A percentile compares a stretch with the other conserved stretches of the same genome.
These are phyloP conservation scores for Rhynchopsitta pachyrhyncha DNA, from an alignment of 2,113 vertebrate species.

Conservation along the genomic window DNA sequence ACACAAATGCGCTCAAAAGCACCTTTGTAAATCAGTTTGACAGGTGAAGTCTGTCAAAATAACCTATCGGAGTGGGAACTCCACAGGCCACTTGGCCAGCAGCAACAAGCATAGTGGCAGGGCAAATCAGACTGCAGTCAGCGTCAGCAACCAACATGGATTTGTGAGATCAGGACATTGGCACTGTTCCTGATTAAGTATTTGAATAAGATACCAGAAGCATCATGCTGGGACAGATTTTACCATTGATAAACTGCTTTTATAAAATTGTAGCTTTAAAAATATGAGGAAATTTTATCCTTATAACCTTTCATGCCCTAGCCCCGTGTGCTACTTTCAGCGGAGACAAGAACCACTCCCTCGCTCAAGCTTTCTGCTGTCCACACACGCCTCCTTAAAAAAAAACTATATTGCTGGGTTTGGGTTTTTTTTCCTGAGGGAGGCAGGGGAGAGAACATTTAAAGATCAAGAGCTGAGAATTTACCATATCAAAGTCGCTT, in stretches of 20 bases:
- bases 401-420: not conserved
- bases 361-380: not conserved
- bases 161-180: not conserved
- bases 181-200: not conserved
- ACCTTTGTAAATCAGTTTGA: conserved; percentile 17
- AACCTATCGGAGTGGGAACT: not conserved
- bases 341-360: not conserved
- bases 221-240: not conserved
- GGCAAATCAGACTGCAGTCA: not conserved
- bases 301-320: not conserved
- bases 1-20: not conserved
- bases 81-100: not conserved
- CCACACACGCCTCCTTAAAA: not conserved
- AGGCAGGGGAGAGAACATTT: not conserved
- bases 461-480: not conserved
- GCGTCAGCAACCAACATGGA: not conserved
- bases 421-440: not conserved
- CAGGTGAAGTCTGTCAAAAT: not conserved
- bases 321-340: not conserved
- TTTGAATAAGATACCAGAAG: not conserved
- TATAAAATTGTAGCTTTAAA: not conserved
- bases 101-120: not conserved
- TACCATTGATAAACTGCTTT: not conserved
- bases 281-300: not conserved
- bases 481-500: not conserved